Conservation (phyloP, 2,113 vertebrate species). For the Pseudonaja textilis region DNA sequence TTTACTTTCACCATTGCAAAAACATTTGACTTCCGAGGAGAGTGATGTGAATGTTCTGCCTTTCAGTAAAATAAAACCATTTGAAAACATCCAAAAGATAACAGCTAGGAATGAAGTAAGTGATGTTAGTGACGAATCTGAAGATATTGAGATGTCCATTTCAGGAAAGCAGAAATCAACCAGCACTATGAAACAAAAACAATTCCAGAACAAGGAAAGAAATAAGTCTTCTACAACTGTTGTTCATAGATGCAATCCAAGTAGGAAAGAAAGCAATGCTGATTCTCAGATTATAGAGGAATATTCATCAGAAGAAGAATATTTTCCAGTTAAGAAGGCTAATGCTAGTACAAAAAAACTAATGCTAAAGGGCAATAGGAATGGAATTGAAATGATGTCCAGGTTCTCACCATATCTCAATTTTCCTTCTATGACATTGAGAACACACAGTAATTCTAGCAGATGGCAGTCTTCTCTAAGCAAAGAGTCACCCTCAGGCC, state of each 20-base stretch:
- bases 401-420: conserved; percentile 20
- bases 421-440: conserved; percentile 26
- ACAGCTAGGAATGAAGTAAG: conserved; percentile 44
- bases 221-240: neutral
- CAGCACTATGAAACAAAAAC: conserved; percentile 18
- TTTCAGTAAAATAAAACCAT: conserved; percentile 30
- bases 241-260: neutral
- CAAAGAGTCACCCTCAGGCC: conserved; percentile 27
- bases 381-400: conserved; percentile 36
- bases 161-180: conserved; percentile 39
- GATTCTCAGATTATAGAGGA: conserved; percentile 71
- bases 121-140: conserved; percentile 84
- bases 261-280: neutral
- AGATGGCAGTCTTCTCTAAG: neutral
- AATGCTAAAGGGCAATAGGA: conserved; percentile 39
- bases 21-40: conserved; percentile 5
- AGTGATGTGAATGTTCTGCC: neutral
- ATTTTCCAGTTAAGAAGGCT: conserved; percentile 53
- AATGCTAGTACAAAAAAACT: conserved; percentile 26
- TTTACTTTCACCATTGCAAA: neutral
- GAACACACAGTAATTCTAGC: conserved; percentile 3
- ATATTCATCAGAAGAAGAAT: conserved; percentile 84
- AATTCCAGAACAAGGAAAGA: neutral
- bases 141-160: conserved; percentile 75
- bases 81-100: conserved; percentile 14